These are phyloP conservation scores for Plebejus melissa DNA, from an alignment of 2,888 invertebrate species.

Conservation along the genomic window DNA sequence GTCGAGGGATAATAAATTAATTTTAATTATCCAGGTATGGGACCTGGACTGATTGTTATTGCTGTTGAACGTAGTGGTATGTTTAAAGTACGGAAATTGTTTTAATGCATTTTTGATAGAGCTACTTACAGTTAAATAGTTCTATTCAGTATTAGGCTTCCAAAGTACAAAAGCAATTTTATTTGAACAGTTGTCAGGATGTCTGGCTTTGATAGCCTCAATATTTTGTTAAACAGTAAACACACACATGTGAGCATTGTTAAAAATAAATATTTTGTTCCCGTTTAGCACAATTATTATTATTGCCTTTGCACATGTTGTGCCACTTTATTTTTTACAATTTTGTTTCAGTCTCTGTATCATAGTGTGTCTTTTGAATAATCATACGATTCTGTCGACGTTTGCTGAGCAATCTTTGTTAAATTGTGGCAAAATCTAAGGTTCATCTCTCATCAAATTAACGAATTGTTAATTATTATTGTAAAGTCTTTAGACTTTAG, in stretches of 20 bases:
- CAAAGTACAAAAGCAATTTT: neutral
- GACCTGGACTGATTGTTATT: too few relatives aligned
- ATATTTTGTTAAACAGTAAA: neutral
- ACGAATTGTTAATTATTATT: too few relatives aligned
- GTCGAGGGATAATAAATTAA: too few relatives aligned
- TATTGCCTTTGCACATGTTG: slow-evolving; percentile 1
- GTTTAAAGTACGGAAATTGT: too few relatives aligned
- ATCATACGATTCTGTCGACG: neutral
- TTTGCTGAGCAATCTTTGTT: neutral
- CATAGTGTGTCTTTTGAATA: neutral
- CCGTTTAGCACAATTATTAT: neutral
- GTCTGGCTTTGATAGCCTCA: neutral
- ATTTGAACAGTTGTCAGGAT: slow-evolving; percentile 3
- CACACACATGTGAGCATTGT: neutral
- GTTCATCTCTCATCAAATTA: neutral
- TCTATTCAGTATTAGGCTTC: neutral
- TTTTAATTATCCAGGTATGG: too few relatives aligned
- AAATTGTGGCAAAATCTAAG: neutral
- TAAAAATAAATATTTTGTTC: neutral
- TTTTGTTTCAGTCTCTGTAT: neutral
- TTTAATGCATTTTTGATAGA: too few relatives aligned
- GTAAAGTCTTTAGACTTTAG: too few relatives aligned
- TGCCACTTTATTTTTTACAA: neutral
- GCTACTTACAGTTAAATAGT: too few relatives aligned
- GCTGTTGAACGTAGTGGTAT: too few relatives aligned